phyloP scores from a whole-genome alignment of 2,888 invertebrate species.

The Nowickia ferox region DNA sequence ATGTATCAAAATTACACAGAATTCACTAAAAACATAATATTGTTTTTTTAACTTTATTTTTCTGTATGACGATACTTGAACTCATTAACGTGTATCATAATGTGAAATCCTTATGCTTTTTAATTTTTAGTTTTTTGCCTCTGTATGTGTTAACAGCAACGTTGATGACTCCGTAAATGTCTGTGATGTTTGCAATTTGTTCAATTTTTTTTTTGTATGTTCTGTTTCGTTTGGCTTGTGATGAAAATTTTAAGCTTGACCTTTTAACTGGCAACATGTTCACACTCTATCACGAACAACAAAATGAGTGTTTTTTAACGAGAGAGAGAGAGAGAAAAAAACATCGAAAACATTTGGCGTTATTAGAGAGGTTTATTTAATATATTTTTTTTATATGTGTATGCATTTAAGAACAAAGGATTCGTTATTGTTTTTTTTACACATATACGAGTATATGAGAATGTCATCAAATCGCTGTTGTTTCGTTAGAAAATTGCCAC shows the following conservation, averaged over 20 bases:
- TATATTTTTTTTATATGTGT: constrained; percentile 5
- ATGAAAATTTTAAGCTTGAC: constrained; percentile 54
- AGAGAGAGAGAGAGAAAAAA: constrained; percentile 1
- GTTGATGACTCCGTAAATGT: not conserved
- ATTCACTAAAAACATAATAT: not conserved
- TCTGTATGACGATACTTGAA: not conserved
- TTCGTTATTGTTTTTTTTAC: constrained; percentile 37
- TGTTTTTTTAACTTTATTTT: not conserved
- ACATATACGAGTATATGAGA: not conserved
- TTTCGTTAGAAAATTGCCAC: constrained; percentile 36
- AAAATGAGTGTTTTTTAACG: constrained; percentile 32
- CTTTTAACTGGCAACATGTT: constrained; percentile 46
- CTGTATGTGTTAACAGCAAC: not conserved
- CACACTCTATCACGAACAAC: constrained; percentile 50
- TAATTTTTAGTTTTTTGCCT: not conserved
- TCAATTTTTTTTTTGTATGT: not conserved
- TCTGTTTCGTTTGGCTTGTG: constrained; percentile 21
- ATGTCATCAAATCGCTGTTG: constrained; percentile 47
- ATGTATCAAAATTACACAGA: not conserved
- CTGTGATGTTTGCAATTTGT: constrained; percentile 10
- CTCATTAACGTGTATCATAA: constrained; percentile 21
- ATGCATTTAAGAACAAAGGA: constrained; percentile 34
- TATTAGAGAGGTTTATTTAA: constrained; percentile 13
- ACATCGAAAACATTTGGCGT: constrained; percentile 33
- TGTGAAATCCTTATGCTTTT: not conserved